These are phyloP conservation scores for Bombyx mandarina DNA, from an alignment of 1,140 invertebrate genomes.

Conservation along the genomic window DNA sequence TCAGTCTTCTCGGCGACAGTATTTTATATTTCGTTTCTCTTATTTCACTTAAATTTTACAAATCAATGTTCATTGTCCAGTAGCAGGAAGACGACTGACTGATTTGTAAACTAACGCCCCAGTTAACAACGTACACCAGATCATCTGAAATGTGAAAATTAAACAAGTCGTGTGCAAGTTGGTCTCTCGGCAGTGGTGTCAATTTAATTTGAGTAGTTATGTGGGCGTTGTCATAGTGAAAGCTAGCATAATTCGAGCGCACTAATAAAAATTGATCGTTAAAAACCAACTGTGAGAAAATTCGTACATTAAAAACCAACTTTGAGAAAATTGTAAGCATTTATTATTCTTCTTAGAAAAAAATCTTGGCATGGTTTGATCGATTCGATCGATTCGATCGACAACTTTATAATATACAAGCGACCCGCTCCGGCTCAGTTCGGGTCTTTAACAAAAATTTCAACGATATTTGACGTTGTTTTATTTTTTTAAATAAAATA, in stretches of 20 bases:
- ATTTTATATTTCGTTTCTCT: slow-evolving; percentile 10
- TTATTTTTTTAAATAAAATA: no score
- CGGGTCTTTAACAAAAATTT: no score
- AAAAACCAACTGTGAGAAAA: no score
- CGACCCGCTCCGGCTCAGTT: no score
- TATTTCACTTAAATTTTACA: slow-evolving; percentile 9
- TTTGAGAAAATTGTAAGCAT: no score
- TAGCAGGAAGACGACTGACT: slow-evolving; percentile 36
- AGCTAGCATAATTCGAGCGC: not conserved
- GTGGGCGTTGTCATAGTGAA: slow-evolving; percentile 17
- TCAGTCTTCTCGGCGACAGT: slow-evolving; percentile 5
- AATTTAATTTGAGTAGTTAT: slow-evolving; percentile 54
- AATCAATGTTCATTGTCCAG: slow-evolving; percentile 25
- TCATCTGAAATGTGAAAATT: slow-evolving; percentile 40
- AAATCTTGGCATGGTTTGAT: no score
- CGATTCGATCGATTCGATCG: no score
- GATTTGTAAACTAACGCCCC: slow-evolving; percentile 30
- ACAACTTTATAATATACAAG: no score
- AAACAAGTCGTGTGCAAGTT: slow-evolving; percentile 42
- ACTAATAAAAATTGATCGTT: no score
- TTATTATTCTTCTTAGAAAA: no score
- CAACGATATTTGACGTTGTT: no score
- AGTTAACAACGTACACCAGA: slow-evolving; percentile 47
- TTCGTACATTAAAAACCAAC: no score
- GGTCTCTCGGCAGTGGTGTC: slow-evolving; percentile 33